Evolutionary conservation across 2,113 vertebrate genomes (phyloP), one percentile per base, ranked within the genome.

Genomic region (Stegastes partitus): DNA sequence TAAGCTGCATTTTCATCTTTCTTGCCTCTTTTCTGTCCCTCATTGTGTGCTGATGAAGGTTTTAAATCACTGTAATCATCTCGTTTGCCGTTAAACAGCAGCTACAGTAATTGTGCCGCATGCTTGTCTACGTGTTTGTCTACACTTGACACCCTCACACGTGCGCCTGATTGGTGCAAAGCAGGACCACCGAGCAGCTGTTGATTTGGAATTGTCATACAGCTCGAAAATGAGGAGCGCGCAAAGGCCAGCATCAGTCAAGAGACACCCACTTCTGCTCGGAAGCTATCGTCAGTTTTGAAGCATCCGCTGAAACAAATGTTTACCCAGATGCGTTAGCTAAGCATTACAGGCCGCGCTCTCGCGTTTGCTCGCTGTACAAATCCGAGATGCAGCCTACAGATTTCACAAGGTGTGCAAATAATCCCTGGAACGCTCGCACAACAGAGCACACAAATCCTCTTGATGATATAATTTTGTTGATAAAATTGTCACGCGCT

Each of bases 231-330:
- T 87, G 74, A 74, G 74, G 76, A 82, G 21, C 22, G 2, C 31
- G 54, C 44, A 4, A 80, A 87, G 72, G 70, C 70, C 77, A 75
- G 19, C 68, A 69, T 89, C 85, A 62, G 68, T 82, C 74, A 74
- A 73, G 50, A 84, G 34, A 51, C 71, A 22, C 49, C 65, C 31
- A 22, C 47, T 66, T 77, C 55, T 71, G 70, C 71, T 54, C 25
- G 45, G 47, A 73, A 18, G 61, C 77, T 61, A 65, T 79, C 68
- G 76, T 74, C 62, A 68, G 42, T 37, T 64, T 42, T 72, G 59
- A 66, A 79, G 61, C 56, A 47, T 68, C 58, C 34, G 25, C 28
- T 65, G 42, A 72, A 75, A 76, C 68, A 83, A 72, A 68, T 79
- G 61, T 89, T 84, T 84, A 63, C 67, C 74, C 45, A 34, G 37